Base-by-base conservation (phyloP, 1,140 invertebrate genomes). In the Gonioctena quinquepunctata region DNA sequence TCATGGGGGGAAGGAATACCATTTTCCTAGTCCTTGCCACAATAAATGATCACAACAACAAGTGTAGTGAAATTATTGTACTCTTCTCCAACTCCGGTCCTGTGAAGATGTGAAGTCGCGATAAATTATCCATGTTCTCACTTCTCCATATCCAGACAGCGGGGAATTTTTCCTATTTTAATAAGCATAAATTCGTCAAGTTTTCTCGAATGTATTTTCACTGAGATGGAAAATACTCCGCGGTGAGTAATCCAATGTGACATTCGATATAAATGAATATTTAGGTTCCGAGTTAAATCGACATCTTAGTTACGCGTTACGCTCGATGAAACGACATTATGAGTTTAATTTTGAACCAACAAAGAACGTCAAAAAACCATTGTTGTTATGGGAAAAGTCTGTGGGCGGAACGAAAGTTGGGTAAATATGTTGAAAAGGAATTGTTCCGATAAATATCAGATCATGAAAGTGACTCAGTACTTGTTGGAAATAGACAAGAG, bases 381-480 rank as follows among this genome's bases (percentile, higher is more conserved):
- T 59, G 25, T 59, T 59, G n/a, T 22, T 59, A 59, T 59, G 56
- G 16, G 56, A 59, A 59, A 59, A 23, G 0, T 22, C 21, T 3
- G 25, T 25, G 8, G 23, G 56, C 56, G 23, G 56, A 59, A 59
- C 56, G 21, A 59, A 59, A 25, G 21, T 6, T 25, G 25, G 7
- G 23, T 59, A 59, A 59, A 59, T 59, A 59, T 59, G 56, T 59
- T 59, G 11, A 25, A 28, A 26, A 25, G 2, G 33, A 42, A 42
- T 42, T 42, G 33, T 42, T 42, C 11, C 11, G 33, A 42, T 13
- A 42, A 42, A 13, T 42, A 42, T 42, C 11, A 42, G 2, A 42
- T 13, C 33, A 42, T 13, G 11, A 7, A 13, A 42, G 2, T 3
- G 33, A 42, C 11, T n/a, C 33, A 42, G n/a, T n/a, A n/a, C n/a